These are phyloP conservation scores for Nomia melanderi DNA, from an alignment of 1,140 invertebrate genomes.

Conservation along the genomic window DNA sequence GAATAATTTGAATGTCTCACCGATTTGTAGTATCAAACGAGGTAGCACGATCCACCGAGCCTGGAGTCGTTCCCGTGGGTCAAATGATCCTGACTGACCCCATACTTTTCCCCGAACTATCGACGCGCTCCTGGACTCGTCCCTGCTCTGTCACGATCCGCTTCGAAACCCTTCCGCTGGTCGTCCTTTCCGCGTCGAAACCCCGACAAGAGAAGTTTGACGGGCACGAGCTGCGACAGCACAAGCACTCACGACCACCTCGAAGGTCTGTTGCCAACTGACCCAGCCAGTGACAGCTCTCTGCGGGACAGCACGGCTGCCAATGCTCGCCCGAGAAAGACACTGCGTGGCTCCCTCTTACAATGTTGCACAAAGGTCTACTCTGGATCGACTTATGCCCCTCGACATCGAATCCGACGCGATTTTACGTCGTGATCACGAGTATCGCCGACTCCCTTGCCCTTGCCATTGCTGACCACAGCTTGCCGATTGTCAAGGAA, in stretches of 20 bases:
- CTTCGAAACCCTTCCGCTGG: background rate
- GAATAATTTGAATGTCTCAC: constrained; percentile 61
- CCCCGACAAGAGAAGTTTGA: constrained; percentile 24
- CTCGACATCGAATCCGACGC: background rate
- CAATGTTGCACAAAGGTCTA: background rate
- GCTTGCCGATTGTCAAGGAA: background rate
- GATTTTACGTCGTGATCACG: too few species aligned
- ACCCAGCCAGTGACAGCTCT: constrained; percentile 74
- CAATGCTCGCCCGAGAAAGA: constrained; percentile 37
- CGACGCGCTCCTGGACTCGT: constrained; percentile 51
- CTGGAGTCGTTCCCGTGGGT: constrained; percentile 76
- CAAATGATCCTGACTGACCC: constrained; percentile 74
- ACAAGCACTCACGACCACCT: constrained; percentile 54
- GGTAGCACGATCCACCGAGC: constrained; percentile 74
- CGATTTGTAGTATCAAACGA: constrained; percentile 71
- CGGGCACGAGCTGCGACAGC: constrained; percentile 2
- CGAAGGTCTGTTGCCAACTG: constrained; percentile 80
- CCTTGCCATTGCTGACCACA: background rate
- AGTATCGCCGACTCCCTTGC: too few species aligned
- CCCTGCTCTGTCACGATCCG: constrained; percentile 7
- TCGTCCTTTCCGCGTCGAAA: constrained; percentile 13
- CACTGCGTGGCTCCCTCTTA: background rate
- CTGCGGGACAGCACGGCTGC: constrained; percentile 43
- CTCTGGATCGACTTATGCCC: background rate
- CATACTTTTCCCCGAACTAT: constrained; percentile 64